These are phyloP conservation scores for Chamaea fasciata DNA, from an alignment of 2,113 vertebrate genomes.

Conservation along the genomic window DNA sequence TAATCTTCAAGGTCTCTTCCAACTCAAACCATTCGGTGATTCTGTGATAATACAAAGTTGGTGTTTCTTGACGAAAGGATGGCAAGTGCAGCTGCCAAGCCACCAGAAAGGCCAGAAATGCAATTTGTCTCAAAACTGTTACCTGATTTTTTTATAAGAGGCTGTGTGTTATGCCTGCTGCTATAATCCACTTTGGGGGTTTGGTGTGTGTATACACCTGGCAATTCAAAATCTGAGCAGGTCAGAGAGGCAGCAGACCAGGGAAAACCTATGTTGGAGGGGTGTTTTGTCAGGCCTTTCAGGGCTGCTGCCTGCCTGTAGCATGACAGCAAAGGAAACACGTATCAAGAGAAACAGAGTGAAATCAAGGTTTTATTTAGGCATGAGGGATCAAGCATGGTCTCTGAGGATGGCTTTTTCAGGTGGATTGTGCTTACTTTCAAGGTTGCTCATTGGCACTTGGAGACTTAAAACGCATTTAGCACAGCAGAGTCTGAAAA, in stretches of 20 bases:
- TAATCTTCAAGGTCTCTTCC: neutral
- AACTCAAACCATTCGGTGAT: neutral
- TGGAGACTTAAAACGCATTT: neutral
- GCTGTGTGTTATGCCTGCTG: neutral
- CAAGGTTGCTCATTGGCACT: neutral
- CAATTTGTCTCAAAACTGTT: accelerated
- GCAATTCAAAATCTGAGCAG: neutral
- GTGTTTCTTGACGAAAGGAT: neutral
- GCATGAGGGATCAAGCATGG: accelerated
- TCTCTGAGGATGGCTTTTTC: neutral
- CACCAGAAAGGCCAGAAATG: neutral
- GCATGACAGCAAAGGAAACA: accelerated
- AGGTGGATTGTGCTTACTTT: neutral
- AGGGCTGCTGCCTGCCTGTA: accelerated
- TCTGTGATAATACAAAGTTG: neutral
- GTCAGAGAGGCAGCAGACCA: neutral
- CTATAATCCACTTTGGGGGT: neutral
- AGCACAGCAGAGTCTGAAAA: neutral
- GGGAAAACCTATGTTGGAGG: neutral
- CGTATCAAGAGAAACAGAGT: accelerated
- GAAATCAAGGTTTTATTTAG: neutral
- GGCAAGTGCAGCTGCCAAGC: neutral
- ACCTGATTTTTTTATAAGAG: neutral
- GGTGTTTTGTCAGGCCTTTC: neutral
- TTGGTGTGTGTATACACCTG: neutral